Base-by-base conservation (phyloP, 2,113 vertebrate species). In the Triplophysa rosa region DNA sequence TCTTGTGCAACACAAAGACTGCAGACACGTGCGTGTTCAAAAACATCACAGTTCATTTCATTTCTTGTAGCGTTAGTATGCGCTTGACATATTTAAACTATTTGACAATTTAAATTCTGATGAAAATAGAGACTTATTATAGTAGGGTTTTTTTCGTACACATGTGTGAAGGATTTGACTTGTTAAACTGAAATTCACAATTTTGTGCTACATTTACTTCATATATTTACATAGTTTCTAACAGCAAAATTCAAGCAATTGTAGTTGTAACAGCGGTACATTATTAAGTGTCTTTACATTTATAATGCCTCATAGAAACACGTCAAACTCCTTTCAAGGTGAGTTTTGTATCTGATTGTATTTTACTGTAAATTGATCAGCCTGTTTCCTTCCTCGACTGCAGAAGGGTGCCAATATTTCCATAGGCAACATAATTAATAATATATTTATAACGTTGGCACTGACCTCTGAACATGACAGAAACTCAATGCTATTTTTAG, bases 381-480 rank as follows among this genome's bases (percentile, higher is more conserved):
- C 77, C 65, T 86, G 63, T 66, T 76, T 65, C 52, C 29, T 65
- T 12, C 74, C 64, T 70, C 21, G 11, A 45, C 61, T 78, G 49
- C 67, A 82, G 76, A 76, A 74, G 63, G 59, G 54, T 86, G 78
- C 77, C 85, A 87, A 84, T 88, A 87, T 84, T 84, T 84, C 67
- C 84, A 85, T 87, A 10, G 83, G 61, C 58, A 80, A 68, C 85
- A 76, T 82, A 87, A 86, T 86, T 84, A 84, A 84, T 87, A 70
- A 82, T 86, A 87, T 84, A 87, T 87, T 87, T 87, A 85, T 85
- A 83, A 81, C 82, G 66, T 6, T 75, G 21, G 42, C 66, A 10
- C 49, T 83, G 88, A 87, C 87, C 85, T 89, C 81, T 9, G 81
- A 79, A 78, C 69, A 67, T 73, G 74, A 66, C 72, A 83, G 66